phyloP scores from a whole-genome alignment of 1,140 invertebrate genomes.

The Agraylea sexmaculata region DNA sequence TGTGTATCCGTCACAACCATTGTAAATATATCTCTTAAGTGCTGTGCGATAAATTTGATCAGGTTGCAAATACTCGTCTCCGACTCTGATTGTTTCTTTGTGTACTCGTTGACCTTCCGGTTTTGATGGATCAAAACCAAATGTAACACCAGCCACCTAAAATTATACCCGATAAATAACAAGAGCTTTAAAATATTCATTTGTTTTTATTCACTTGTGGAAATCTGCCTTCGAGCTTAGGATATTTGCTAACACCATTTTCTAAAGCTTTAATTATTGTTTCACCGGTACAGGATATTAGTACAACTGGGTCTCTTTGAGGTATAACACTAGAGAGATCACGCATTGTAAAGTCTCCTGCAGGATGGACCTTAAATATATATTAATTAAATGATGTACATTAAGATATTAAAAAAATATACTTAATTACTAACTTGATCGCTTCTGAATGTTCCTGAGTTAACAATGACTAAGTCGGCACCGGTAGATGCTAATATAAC shows the following conservation, averaged over 20 bases:
- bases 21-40: conserved; percentile 68
- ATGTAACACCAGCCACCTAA: conserved; percentile 66
- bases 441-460: conserved; percentile 77
- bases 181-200: neutral
- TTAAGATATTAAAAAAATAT: neutral
- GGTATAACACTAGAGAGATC: conserved; percentile 75
- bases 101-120: conserved; percentile 59
- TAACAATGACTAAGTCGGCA: conserved; percentile 72
- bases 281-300: conserved; percentile 52
- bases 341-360: conserved; percentile 69
- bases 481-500: conserved; percentile 72
- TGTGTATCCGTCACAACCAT: conserved; percentile 76
- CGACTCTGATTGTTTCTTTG: conserved; percentile 60
- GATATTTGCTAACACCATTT: conserved; percentile 62
- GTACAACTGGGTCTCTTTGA: conserved; percentile 71
- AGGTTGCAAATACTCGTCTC: conserved; percentile 66
- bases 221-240: conserved; percentile 70
- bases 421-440: conserved; percentile 39
- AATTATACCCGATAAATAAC: conserved; percentile 3
- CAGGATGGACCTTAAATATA: conserved; percentile 49
- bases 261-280: conserved; percentile 64
- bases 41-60: conserved; percentile 65
- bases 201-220: conserved; percentile 46
- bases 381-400: conserved; percentile 1
- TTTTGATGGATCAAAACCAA: conserved; percentile 71